These are phyloP conservation scores for Philaethria dido DNA, from an alignment of 2,888 invertebrate genomes.

Conservation along the genomic window DNA sequence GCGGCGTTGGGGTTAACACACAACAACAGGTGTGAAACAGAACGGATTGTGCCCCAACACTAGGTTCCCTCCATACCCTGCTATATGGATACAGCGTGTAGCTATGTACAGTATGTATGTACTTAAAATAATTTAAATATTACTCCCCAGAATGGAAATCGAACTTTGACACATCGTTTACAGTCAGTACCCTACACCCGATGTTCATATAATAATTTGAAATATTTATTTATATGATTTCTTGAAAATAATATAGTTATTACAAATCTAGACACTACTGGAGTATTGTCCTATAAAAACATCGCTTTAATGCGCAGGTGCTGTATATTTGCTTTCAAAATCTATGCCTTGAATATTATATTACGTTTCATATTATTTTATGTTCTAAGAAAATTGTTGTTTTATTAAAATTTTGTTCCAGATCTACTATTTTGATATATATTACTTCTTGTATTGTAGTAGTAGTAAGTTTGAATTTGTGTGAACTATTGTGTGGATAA, in stretches of 20 bases:
- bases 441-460: neutral
- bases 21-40: too few species aligned
- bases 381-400: slow-evolving; percentile 22
- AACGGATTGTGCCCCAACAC: too few species aligned
- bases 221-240: slow-evolving; percentile 6
- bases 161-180: neutral
- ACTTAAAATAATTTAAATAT: too few species aligned
- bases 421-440: slow-evolving; percentile 5
- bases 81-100: too few species aligned
- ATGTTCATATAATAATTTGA: neutral
- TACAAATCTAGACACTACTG: slow-evolving; percentile 27
- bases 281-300: slow-evolving; percentile 42
- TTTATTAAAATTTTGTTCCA: slow-evolving; percentile 22
- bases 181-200: neutral
- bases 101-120: too few species aligned
- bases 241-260: slow-evolving; percentile 12
- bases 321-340: slow-evolving; percentile 28
- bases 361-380: slow-evolving; percentile 42
- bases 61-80: too few species aligned
- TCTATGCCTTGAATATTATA: slow-evolving; percentile 9
- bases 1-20: too few species aligned
- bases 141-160: neutral
- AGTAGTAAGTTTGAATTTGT: too few species aligned
- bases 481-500: too few species aligned
- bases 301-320: slow-evolving; percentile 30